Evolutionary conservation across 2,797 vertebrate genomes (phyloP).

Genomic region (Eurystomus glaucurus): DNA sequence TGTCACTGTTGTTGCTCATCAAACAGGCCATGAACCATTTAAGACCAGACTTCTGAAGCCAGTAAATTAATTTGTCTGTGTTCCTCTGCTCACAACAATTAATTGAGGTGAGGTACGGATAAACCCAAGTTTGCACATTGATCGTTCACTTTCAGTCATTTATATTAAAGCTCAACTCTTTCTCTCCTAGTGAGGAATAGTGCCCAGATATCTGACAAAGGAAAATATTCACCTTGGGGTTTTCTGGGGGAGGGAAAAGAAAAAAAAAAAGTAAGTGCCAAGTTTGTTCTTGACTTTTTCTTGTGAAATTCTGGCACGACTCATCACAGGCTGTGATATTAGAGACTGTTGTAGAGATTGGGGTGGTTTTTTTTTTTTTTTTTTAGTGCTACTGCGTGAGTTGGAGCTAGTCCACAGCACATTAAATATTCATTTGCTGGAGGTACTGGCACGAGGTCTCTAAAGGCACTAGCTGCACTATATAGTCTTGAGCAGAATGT

Average conservation of each 20-base stretch:
- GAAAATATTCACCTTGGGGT: not conserved
- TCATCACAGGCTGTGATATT: not conserved
- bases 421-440: not conserved
- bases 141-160: not conserved
- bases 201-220: not conserved
- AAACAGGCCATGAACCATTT: not conserved
- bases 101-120: not conserved
- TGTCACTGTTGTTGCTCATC: not conserved
- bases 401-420: not conserved
- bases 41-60: not conserved
- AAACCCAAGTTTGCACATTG: not conserved
- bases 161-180: not conserved
- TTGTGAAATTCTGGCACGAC: not conserved
- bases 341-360: not conserved
- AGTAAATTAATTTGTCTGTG: not conserved
- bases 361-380: not conserved
- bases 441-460: not conserved
- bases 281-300: rapidly evolving
- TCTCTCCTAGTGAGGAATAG: not conserved
- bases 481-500: not conserved
- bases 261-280: not conserved
- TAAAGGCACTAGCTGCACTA: not conserved
- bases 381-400: not conserved
- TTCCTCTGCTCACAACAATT: not conserved
- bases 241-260: rapidly evolving